A percentile compares a stretch with the other conserved stretches of the same genome.
Evolutionary conservation across 2,797 vertebrate species (phyloP).

Genomic region (Cyclopterus lumpus): DNA sequence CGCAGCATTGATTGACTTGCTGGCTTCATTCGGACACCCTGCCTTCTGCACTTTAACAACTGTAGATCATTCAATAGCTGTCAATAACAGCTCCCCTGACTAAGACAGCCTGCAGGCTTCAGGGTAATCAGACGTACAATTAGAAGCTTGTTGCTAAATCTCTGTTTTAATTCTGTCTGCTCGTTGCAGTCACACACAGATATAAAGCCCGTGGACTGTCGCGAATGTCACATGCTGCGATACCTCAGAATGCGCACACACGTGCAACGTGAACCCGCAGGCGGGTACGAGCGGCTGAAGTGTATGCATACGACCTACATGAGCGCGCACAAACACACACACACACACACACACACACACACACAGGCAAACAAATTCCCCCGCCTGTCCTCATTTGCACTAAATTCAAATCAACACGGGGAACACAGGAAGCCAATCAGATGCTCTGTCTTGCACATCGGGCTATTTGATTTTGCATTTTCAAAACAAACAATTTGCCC

Average conservation of each 20-base stretch:
- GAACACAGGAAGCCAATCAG: slow-evolving; percentile 73
- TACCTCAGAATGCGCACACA: slow-evolving; percentile 26
- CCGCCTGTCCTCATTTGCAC: slow-evolving; percentile 64
- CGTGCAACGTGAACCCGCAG: slow-evolving; percentile 13
- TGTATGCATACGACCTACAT: slow-evolving; percentile 27
- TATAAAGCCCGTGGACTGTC: slow-evolving; percentile 37
- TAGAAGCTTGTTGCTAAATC: slow-evolving; percentile 63
- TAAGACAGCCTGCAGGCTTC: slow-evolving; percentile 68
- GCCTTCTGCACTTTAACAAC: slow-evolving; percentile 72
- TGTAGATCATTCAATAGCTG: slow-evolving; percentile 79
- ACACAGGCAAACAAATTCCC: slow-evolving; percentile 20
- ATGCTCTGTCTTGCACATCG: slow-evolving; percentile 65
- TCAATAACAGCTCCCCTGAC: slow-evolving; percentile 75
- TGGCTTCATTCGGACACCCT: slow-evolving; percentile 79
- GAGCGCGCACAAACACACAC: background rate
- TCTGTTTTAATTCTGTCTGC: slow-evolving; percentile 63
- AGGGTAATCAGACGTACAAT: slow-evolving; percentile 64
- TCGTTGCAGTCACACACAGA: slow-evolving; percentile 42
- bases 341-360: slow-evolving; percentile 6
- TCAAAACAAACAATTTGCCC: slow-evolving; percentile 79
- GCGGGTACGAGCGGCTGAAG: background rate
- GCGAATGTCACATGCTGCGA: slow-evolving; percentile 23
- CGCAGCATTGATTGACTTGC: slow-evolving; percentile 73
- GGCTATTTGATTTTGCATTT: slow-evolving; percentile 71
- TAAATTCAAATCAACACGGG: slow-evolving; percentile 69